Base-by-base conservation (phyloP, 2,113 vertebrate genomes). In the Cygnus atratus region DNA sequence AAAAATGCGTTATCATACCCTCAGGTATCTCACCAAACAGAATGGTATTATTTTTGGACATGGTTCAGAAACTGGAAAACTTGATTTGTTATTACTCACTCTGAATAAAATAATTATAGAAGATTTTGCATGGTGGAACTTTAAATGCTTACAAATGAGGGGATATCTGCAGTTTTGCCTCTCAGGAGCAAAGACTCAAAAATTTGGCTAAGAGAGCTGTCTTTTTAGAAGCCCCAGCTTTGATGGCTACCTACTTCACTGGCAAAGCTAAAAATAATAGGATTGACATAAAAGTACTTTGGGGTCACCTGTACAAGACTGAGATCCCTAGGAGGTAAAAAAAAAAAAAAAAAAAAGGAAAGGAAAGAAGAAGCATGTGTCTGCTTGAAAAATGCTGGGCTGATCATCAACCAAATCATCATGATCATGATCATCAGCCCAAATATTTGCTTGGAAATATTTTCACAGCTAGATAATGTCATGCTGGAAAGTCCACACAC, bases 361-460 rank as follows among this genome's bases (percentile, higher is more conserved):
- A 29, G 7, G 39, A 13, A 35, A 77, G 14, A 68, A 13, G 37
- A 90, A 65, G 3, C 8, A 21, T 44, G 7, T 76, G 63, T 91
- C 19, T 93, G 39, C 48, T 37, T 84, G 31, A 86, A 72, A 74
- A 91, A 70, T 21, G 11, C 2, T 12, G 39, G 20, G 9, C 24
- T 78, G 35, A 88, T 81, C 35, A 88, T 54, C 66, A 79, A 19
- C 35, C 70, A 74, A 84, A 39, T 39, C 39, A 39, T 39, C 39
- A 39, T 39, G 39, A 39, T 39, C 39, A 39, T 39, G 39, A 39
- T 39, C 39, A 39, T 39, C 39, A 90, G 43, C 74, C 44, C 48
- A 82, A 86, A 88, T 87, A 89, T 90, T 96, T 95, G 62, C 54
- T 82, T 87, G 50, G 77, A 87, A 93, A 76, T 76, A 50, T 87